Evolutionary conservation across 2,888 invertebrate species (phyloP), one percentile per base, ranked within the genome.

Genomic region (Acanthosepion lycidas): DNA sequence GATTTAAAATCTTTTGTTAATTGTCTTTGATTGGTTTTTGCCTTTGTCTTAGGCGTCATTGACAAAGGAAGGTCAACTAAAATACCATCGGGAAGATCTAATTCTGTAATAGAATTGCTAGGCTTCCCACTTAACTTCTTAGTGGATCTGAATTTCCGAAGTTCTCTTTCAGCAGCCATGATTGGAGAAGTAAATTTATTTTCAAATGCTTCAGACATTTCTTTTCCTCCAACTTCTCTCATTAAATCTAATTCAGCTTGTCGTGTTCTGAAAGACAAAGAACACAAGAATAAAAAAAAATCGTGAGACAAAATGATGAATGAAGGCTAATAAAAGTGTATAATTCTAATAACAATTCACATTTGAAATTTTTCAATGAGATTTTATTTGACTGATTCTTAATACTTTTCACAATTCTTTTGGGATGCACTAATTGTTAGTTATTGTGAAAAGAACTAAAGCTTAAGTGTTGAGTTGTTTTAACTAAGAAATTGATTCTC

Each of bases 81-180:
- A 8, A 92, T 92, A 48, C 92, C 92, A 12, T 92, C 92, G n/a
- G 92, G 92, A 49, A 92, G 51, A 92, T 49, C 48, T 26, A 92
- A 28, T 8, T 51, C 48, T 20, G 49, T 92, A 12, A 51, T 18
- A 15, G 92, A 92, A 9, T 49, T 92, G 51, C 49, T 51, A 15
- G 78, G 0, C n/a, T 78, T 78, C 3, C n/a, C 78, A 9, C 78
- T 15, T 12, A n/a, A 78, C 78, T 78, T 78, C 20, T 92, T 92
- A 95, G 96, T 95, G 53, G 96, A 95, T 55, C 96, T 96, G n/a
- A 96, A 95, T 91, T 95, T 96, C n/a, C 95, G 95, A 49, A 96
- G 95, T 78, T 97, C 96, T 49, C 96, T 95, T 95, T 97, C 97
- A 18, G 97, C 97, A 94, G 96, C 96, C 92, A 97, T 95, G 91